Evolutionary conservation across 2,113 vertebrate species (phyloP), one percentile per base, ranked within the genome.

Genomic region (Rhineura floridana): DNA sequence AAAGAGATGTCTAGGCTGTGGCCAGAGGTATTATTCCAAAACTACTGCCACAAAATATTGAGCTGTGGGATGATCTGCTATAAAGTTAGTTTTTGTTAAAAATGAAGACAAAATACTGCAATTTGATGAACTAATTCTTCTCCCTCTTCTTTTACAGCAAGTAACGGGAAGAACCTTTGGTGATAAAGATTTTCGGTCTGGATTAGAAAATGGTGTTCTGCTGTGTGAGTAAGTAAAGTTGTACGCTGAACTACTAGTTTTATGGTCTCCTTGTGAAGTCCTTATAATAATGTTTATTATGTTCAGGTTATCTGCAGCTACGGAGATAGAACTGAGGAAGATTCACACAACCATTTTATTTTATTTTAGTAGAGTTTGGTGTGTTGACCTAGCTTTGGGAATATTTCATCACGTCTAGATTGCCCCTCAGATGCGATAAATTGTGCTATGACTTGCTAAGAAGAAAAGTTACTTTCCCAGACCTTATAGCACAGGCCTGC

Each of bases 151-250:
- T 95, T 96, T 94, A 4, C 94, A 99, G 98, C 98, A 98, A 93
- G 98, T 98, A 90, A 99, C 99, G 0, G 98, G 99, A 91, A 96
- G 98, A 96, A 97, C 96, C 94, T 99, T 99, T 89, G 98, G 98
- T 83, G 98, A 98, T 90, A 98, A 97, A 91, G 98, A 99, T 91
- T 99, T 99, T 95, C 96, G 98, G 92, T 97, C 97, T 0, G 98
- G 97, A 36, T 93, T 99, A 94, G 98, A 99, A 96, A 98, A 98
- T 4, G 99, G 99, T 87, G 98, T 99, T 91, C 97, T 99, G 93
- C 97, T 99, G 33, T 99, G 99, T 97, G 98, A 99, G 99, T 99
- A 96, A 99, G 99, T 98, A 95, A 85, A 81, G 19, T 59, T 92
- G 46, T 11, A 85, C 19, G 11, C 4, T 78, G 15, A 67, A 36